Evolutionary conservation across 2,113 vertebrate species (phyloP), one percentile per base, ranked within the genome.

Genomic region (Malurus melanocephalus): DNA sequence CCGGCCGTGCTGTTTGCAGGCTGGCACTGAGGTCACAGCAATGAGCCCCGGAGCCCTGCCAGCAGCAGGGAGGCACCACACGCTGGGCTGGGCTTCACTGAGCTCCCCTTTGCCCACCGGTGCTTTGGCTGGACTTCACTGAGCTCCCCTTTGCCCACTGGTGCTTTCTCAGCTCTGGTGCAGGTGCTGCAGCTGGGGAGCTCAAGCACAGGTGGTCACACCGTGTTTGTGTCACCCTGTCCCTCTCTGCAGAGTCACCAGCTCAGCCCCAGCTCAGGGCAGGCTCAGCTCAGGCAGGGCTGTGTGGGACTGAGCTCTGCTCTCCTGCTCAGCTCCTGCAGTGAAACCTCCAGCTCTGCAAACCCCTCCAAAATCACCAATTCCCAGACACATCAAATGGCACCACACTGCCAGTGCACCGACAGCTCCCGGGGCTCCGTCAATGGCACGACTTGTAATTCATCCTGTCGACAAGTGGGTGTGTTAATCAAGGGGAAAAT

Each of bases 401-500:
- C 85, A 48, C 38, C 11, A 0, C 24, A 2, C 53, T 64, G 72
- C 8, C 1, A 43, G 59, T 6, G 35, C 52, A 11, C 32, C 3
- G 0, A 13, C 6, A n/a, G 30, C 57, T 90, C 64, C 64, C 45
- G 9, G 26, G 46, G 55, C 76, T 67, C 45, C 6, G 1, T 2
- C 89, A 61, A 42, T 57, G 78, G 93, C 91, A 93, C 38, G 16
- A 59, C 57, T 87, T 90, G 84, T 74, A 93, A 85, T 93, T 71
- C 86, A 93, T 93, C 68, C 88, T 92, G 86, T 78, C 20, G 1
- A 89, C 89, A 88, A 93, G 94, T 85, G 91, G 80, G 91, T 55
- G 90, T 90, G 84, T 90, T 93, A 88, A 85, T 92, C 91, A 89
- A 87, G 92, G 75, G 80, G 87, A 87, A 95, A 90, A 92, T 90